Evolutionary conservation across 2,113 vertebrate species (phyloP).

Genomic region (Xiphophorus hellerii): DNA sequence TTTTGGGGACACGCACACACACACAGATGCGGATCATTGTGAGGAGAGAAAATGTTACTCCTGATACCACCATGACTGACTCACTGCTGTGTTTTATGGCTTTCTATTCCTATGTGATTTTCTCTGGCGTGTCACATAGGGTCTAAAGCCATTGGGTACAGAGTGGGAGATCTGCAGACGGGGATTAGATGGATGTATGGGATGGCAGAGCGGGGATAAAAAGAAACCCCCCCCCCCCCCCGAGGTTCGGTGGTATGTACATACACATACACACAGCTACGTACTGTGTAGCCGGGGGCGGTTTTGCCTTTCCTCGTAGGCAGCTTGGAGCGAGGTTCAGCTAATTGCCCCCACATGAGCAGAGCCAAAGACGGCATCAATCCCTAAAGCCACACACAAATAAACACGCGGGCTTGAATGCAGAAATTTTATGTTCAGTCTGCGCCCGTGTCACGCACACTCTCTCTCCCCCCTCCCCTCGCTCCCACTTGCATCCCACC

Average conservation of each 20-base stretch:
- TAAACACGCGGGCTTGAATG: conserved; percentile 5
- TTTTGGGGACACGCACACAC: not conserved
- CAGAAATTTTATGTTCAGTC: conserved; percentile 52
- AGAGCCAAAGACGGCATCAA: conserved; percentile 49
- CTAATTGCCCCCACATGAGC: conserved; percentile 77
- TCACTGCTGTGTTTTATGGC: conserved; percentile 98
- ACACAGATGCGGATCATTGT: conserved; percentile 1
- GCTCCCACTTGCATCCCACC: conserved; percentile 27
- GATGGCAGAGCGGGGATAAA: conserved; percentile 35
- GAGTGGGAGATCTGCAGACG: conserved; percentile 82
- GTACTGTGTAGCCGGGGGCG: conserved; percentile 52
- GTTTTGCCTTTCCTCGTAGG: conserved; percentile 61
- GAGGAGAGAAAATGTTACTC: conserved; percentile 39
- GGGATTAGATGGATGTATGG: conserved; percentile 50
- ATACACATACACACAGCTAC: conserved; percentile 12
- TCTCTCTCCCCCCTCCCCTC: not conserved
- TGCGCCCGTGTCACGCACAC: conserved; percentile 35
- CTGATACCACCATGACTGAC: conserved; percentile 46
- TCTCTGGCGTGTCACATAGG: conserved; percentile 95
- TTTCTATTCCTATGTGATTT: conserved; percentile 99
- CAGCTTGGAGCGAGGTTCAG: conserved; percentile 59
- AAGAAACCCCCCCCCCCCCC: conserved; percentile 3
- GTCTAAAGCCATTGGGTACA: conserved; percentile 99
- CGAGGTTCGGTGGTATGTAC: conserved; percentile 44
- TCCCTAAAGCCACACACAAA: conserved; percentile 52